A percentile compares a stretch with the other conserved stretches of the same genome.
phyloP scores from a whole-genome alignment of 2,888 invertebrate genomes.

The Allacma fusca region DNA sequence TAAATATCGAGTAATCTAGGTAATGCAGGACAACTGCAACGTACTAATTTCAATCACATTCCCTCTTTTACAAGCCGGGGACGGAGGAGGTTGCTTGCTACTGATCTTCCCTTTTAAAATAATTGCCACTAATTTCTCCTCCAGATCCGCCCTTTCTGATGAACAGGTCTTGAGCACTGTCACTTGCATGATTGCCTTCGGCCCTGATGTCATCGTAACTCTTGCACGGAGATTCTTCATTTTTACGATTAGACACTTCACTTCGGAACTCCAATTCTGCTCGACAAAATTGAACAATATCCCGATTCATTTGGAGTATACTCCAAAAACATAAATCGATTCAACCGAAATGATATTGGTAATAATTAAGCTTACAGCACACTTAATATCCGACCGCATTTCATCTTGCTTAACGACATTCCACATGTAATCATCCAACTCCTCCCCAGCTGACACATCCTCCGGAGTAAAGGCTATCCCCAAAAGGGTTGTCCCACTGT shows the following conservation, averaged over 20 bases:
- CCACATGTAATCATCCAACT: background rate
- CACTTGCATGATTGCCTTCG: background rate
- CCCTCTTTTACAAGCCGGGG: background rate
- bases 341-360: no score
- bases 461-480: background rate
- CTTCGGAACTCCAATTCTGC: background rate
- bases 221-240: background rate
- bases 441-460: background rate
- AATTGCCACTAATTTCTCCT: background rate
- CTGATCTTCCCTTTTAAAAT: background rate
- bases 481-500: background rate
- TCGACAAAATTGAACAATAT: background rate
- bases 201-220: background rate
- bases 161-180: background rate
- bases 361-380: background rate
- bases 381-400: background rate
- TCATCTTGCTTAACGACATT: background rate
- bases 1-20: no score
- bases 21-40: background rate
- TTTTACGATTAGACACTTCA: background rate
- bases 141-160: background rate
- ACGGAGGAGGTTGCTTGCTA: background rate
- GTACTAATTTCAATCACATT: background rate
- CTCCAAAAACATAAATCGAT: no score
- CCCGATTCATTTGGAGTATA: no score